Evolutionary conservation across 1,140 invertebrate species (phyloP), one percentile per base, ranked within the genome.

Genomic region (Drosophila littoralis): DNA sequence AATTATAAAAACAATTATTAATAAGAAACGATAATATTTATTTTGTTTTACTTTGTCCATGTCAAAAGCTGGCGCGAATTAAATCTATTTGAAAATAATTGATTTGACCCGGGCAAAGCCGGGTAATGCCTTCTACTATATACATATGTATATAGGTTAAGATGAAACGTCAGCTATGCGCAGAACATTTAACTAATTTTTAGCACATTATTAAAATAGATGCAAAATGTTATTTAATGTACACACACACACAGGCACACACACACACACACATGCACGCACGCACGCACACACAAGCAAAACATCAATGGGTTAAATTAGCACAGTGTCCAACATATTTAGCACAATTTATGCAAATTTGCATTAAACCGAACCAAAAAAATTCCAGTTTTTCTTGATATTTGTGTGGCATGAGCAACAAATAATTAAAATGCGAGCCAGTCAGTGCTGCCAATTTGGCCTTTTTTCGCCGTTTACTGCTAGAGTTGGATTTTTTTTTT

Each of bases 201-300:
- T 57, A 13, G 22, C 63, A 48, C 58, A 22, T 35, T 72, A 46
- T 71, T 45, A 79, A 79, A 78, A 76, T 79, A 79, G 67, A 40
- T 67, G 72, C 58, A 42, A 32, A 65, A 60, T 60, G 38, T 38
- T 48, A 60, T 75, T 66, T 43, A 51, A 63, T 63, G 38, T 32
- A 40, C n/a, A 63, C 22, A 54, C 45, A 46, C 17, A 40, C 32
- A 55, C 22, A 59, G 12, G 17, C 52, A 43, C 4, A 2, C 10
- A 10, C 33, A 10, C 28, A 48, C 35, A 64, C 17, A 51, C n/a
- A 69, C 28, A 66, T 17, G 57, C 43, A 13, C 22, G 12, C 46
- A 13, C 22, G 12, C 46, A n/a, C 12, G 28, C 46, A 22, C 12
- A 28, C 46, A 50, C 22, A n/a, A 15, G 6, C 35, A 50, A 28